phyloP scores from a whole-genome alignment of 2,113 vertebrate species.

The Empidonax alnorum region DNA sequence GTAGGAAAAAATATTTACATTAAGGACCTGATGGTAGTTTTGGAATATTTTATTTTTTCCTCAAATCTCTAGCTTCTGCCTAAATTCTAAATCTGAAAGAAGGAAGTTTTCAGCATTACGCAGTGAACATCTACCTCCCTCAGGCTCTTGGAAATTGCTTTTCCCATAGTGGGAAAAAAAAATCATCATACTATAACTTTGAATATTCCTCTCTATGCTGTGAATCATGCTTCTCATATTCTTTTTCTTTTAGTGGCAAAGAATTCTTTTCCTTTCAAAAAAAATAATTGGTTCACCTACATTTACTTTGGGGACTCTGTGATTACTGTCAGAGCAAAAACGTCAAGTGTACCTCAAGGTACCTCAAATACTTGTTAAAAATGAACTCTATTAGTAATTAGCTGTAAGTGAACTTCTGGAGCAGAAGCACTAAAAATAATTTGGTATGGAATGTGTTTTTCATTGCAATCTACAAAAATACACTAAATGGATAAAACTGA shows the following conservation, averaged over 20 bases:
- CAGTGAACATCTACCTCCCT: not conserved
- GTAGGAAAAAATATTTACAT: not conserved
- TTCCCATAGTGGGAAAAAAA: not conserved
- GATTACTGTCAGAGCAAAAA: not conserved
- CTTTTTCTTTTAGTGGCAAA: not conserved
- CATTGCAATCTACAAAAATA: not conserved
- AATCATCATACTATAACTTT: not conserved
- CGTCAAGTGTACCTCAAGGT: not conserved
- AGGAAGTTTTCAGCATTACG: not conserved
- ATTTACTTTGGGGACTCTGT: not conserved
- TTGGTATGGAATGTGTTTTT: not conserved
- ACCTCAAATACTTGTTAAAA: not conserved
- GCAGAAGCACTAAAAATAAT: not conserved
- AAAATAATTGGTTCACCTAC: not conserved
- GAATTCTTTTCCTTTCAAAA: not conserved
- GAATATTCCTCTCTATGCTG: not conserved
- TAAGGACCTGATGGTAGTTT: not conserved
- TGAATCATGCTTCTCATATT: not conserved
- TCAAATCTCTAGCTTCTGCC: not conserved
- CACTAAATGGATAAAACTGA: not conserved
- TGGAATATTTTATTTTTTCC: not conserved
- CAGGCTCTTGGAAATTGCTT: not conserved
- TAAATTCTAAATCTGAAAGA: not conserved
- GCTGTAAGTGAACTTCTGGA: not conserved
- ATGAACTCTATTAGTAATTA: not conserved